Conservation (phyloP, 2,113 vertebrate species). For the Lepisosteus osseus region DNA sequence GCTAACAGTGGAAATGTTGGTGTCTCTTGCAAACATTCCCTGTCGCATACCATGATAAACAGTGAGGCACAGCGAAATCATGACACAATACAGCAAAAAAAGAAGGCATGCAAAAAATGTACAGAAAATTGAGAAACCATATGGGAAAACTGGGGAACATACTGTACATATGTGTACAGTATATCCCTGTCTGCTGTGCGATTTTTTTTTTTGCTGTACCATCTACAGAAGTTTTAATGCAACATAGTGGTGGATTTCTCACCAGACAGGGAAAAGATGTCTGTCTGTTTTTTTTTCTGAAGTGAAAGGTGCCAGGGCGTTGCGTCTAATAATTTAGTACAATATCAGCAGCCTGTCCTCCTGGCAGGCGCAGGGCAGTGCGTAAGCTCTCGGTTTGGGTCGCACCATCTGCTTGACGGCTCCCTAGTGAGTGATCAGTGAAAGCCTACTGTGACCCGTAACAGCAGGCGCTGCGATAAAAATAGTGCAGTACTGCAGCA, state of each 20-base stretch:
- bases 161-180: no score
- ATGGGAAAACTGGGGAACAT: no score
- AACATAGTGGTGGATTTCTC: no score
- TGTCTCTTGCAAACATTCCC: no score
- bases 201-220: background rate
- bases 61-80: no score
- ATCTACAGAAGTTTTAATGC: no score
- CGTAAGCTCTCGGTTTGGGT: background rate
- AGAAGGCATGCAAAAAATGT: no score
- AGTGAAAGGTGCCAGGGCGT: constrained; percentile 24
- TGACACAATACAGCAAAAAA: no score
- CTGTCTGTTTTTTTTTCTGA: constrained; percentile 3
- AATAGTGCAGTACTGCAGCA: background rate
- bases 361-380: background rate
- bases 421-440: background rate
- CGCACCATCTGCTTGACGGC: constrained; percentile 1
- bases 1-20: no score
- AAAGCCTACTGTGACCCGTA: background rate
- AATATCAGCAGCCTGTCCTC: constrained; percentile 9
- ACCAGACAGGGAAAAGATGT: constrained; percentile 2
- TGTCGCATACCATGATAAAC: no score
- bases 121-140: no score
- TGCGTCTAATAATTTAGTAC: constrained; percentile 7
- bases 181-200: background rate
- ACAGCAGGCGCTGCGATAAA: background rate